These are phyloP conservation scores for Heliconius hortense DNA, from an alignment of 2,888 invertebrate genomes.

Conservation along the genomic window DNA sequence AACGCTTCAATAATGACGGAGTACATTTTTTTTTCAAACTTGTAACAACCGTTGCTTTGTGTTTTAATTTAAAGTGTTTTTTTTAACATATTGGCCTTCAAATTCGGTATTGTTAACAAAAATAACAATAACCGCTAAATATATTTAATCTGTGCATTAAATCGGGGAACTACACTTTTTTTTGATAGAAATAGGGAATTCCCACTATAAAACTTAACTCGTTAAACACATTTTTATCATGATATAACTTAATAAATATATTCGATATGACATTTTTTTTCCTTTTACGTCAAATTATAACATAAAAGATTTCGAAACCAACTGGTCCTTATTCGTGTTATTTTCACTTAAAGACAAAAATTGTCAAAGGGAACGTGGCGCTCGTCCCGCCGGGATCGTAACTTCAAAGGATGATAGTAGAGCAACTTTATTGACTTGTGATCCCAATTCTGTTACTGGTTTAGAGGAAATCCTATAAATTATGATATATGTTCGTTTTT, in stretches of 20 bases:
- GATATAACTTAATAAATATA: not conserved
- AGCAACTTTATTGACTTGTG: constrained; percentile 66
- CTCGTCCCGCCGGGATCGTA: constrained; percentile 58
- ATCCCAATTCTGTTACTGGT: constrained; percentile 30
- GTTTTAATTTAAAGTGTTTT: not conserved
- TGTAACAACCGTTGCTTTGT: constrained; percentile 57
- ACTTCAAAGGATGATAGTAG: constrained; percentile 67
- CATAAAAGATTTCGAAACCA: constrained; percentile 16
- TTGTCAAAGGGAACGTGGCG: constrained; percentile 27
- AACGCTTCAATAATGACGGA: constrained; percentile 64
- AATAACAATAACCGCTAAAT: not conserved
- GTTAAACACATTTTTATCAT: constrained; percentile 1
- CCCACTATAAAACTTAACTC: not conserved
- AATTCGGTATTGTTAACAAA: not conserved
- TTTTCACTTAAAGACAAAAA: constrained; percentile 32
- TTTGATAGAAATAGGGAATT: not conserved
- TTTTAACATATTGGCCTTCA: not conserved
- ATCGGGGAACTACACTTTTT: not conserved
- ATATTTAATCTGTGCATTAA: not conserved
- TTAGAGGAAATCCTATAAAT: constrained; percentile 38
- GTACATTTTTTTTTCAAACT: constrained; percentile 51
- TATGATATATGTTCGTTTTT: constrained; percentile 7
- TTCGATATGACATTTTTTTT: not conserved
- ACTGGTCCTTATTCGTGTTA: constrained; percentile 10
- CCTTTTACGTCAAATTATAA: not conserved